Evolutionary conservation across 2,113 vertebrate species (phyloP), one percentile per base, ranked within the genome.

Genomic region (Manacus vitellinus): DNA sequence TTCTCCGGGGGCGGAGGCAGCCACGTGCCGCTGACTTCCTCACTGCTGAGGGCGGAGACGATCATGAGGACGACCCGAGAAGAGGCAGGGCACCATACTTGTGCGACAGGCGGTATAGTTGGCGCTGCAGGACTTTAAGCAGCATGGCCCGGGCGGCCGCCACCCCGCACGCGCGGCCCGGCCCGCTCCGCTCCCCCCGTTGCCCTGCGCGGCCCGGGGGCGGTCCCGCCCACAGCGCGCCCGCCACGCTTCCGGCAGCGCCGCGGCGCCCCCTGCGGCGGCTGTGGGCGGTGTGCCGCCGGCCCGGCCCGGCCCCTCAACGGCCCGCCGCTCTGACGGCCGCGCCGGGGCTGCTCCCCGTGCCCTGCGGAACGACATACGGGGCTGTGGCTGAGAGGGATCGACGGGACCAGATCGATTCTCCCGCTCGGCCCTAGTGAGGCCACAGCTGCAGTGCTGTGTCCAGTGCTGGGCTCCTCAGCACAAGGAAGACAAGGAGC

Each of bases 41-140:
- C n/a, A n/a, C n/a, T n/a, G n/a, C n/a, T n/a, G n/a, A n/a, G 98
- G 66, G 99, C 99, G 47, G 99, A 99, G 92, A 99, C 99, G 84
- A 99, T 99, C 98, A 99, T 98, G 96, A 99, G 99, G n/a, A 99
- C 99, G 87, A 99, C n/a, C n/a, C n/a, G n/a, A n/a, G n/a, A n/a
- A 99, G 78, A 99, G 98, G 98, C 99, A 99, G 66, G 99, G 99
- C 76, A n/a, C 99, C 99, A 93, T 99, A 99, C 63, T 99, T 97
- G 97, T 99, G 99, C 77, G 99, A 99, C 98, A 99, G 98, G 97
- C 99, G 96, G 99, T 99, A 97, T 99, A 99, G 73, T 98, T 99
- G 99, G 93, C 99, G 96, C 98, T 99, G 99, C 44, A 99, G 83
- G 66, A 99, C 98, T 99, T 99, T 46, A 99, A 99, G 98, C 97